Evolutionary conservation across 2,797 vertebrate species (phyloP).

Genomic region (Paguma larvata): DNA sequence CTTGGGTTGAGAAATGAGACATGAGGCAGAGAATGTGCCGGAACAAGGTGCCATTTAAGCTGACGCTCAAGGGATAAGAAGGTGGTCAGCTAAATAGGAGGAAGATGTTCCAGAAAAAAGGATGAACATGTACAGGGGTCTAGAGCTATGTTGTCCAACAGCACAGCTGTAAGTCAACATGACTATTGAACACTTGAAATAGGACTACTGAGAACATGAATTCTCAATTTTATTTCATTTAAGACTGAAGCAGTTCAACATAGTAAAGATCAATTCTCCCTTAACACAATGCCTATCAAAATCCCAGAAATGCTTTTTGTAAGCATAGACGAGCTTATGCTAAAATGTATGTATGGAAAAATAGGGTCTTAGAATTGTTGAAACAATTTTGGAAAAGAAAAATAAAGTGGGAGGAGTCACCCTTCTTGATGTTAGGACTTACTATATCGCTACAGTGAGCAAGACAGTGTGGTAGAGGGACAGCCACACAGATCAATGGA

Average conservation of each 20-base stretch:
- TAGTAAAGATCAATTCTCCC: background rate
- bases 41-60: background rate
- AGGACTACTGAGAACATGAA: background rate
- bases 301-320: background rate
- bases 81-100: background rate
- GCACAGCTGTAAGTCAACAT: background rate
- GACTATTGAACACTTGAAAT: background rate
- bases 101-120: background rate
- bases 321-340: background rate
- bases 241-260: constrained; percentile 5
- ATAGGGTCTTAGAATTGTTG: background rate
- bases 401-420: background rate
- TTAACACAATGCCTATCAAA: background rate
- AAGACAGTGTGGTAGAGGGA: background rate
- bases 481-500: background rate
- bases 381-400: background rate
- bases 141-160: background rate
- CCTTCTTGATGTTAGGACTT: background rate
- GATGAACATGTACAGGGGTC: background rate
- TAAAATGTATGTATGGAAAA: background rate
- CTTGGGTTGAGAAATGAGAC: background rate
- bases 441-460: background rate
- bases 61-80: background rate
- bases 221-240: constrained; percentile 19
- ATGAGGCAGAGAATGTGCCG: background rate